Base-by-base conservation (phyloP, 2,113 vertebrate genomes). In the Ifrita kowaldi region DNA sequence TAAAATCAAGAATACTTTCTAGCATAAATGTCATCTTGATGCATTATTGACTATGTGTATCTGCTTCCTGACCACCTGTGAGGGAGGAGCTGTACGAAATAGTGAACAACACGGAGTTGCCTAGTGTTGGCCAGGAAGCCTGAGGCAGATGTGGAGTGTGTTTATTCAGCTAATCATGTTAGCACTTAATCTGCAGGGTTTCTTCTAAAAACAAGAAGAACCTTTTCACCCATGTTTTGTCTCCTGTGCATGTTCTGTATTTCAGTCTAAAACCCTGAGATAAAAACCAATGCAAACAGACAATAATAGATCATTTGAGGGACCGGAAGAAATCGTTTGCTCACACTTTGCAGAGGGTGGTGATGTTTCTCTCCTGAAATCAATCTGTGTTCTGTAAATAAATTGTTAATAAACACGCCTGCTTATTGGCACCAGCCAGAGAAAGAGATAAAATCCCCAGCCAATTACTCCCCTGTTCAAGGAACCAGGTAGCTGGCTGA, bases 321-420 rank as follows among this genome's bases (percentile, higher is more conserved):
- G 18, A 68, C 35, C 1, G 4, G 57, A 95, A 97, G 64, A 94
- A 98, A 96, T 95, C 27, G 1, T 95, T 98, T 90, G 41, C 62
- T 80, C 8, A 2, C 75, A 90, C 37, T 91, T 95, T 86, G 44
- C 55, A 86, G 55, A 86, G n/a, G 8, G 57, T 96, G 65, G 50
- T 49, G 55, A 60, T 89, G 73, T 56, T 97, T 81, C 63, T 85
- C 15, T 78, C 46, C 59, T 81, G 87, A 97, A 97, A 97, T 97
- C 95, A 96, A 95, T 96, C 88, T 96, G 73, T 94, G 89, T 97
- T 97, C 87, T 96, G 86, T 97, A 98, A 98, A 97, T 97, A 97
- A 97, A 97, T 97, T 97, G 95, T 96, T 97, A 96, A 97, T 97
- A 97, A 98, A 95, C 69, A 97, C 0, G 9, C 70, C 86, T 84